Percentiles rank a stretch among this genome's conserved stretches.
Evolutionary conservation across 2,113 vertebrate species (phyloP).

Genomic region (Oreochromis tanganicae): DNA sequence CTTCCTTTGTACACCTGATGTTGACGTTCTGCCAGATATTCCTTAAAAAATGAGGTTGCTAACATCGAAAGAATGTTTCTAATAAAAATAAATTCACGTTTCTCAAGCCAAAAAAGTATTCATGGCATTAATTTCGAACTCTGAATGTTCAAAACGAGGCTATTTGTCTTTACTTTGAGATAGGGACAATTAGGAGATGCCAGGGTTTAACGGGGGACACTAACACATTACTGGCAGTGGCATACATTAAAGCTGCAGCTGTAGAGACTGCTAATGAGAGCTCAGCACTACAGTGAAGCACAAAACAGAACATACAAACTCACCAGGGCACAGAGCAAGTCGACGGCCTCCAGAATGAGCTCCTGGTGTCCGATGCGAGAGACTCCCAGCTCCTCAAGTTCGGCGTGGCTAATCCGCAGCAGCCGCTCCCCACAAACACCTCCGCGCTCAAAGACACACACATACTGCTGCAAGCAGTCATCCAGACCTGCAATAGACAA

Average conservation of each 20-base stretch:
- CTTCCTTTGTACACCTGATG: not conserved
- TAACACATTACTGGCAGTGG: not conserved
- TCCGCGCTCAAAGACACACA: slow-evolving; percentile 93
- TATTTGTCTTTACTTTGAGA: not conserved
- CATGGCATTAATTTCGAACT: not conserved
- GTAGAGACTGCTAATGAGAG: not conserved
- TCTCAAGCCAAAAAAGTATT: not conserved
- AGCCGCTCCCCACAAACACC: slow-evolving; percentile 93
- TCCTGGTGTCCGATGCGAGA: slow-evolving; percentile 96
- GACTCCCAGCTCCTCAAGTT: slow-evolving; percentile 94
- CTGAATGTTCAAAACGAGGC: not conserved
- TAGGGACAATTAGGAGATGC: not conserved
- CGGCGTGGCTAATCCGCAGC: slow-evolving; percentile 93
- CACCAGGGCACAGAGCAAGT: slow-evolving; percentile 94
- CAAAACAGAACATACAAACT: slow-evolving; percentile 16
- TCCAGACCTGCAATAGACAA: slow-evolving; percentile 81
- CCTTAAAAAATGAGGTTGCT: not conserved
- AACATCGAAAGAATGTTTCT: not conserved
- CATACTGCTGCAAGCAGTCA: slow-evolving; percentile 95
- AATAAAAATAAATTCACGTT: not conserved
- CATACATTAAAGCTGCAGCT: not conserved
- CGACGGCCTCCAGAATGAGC: slow-evolving; percentile 94
- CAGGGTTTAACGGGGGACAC: not conserved
- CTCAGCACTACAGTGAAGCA: not conserved
- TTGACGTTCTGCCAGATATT: not conserved